Conservation (phyloP, 1,140 invertebrate species). For the Drosophila fuyamai region DNA sequence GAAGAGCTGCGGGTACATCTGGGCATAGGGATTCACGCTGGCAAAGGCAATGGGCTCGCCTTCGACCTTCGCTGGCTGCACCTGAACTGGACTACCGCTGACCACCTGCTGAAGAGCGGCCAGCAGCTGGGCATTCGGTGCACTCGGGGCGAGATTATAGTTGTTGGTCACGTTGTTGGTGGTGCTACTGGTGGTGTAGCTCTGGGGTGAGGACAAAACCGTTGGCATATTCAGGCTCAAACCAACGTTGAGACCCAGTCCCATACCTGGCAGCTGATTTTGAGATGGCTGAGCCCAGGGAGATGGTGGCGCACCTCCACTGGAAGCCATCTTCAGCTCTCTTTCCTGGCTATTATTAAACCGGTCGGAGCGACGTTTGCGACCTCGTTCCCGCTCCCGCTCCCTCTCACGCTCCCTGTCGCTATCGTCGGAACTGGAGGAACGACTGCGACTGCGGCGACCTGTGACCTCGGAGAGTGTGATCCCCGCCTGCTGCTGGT, state of each 20-base stretch:
- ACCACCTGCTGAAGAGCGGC: conserved; percentile 29
- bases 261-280: background rate
- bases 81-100: background rate
- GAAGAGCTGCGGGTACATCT: conserved; percentile 80
- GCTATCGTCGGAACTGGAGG: conserved; percentile 76
- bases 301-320: background rate
- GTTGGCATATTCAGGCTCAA: conserved; percentile 22
- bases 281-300: conserved; percentile 19
- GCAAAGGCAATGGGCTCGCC: conserved; percentile 72
- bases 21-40: conserved; percentile 78
- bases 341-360: conserved; percentile 54
- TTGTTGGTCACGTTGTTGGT: conserved; percentile 51
- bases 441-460: conserved; percentile 65
- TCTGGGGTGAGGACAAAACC: conserved; percentile 53
- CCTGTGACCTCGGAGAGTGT: conserved; percentile 43
- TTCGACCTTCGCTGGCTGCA: conserved; percentile 16
- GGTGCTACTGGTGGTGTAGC: conserved; percentile 52
- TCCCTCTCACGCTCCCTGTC: conserved; percentile 86
- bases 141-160: conserved; percentile 54
- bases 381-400: conserved; percentile 84
- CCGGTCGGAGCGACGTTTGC: conserved; percentile 64
- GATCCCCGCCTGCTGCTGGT: conserved; percentile 78
- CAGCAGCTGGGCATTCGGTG: conserved; percentile 15
- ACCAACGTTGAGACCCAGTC: conserved; percentile 4
- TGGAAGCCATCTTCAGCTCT: conserved; percentile 39